phyloP scores from a whole-genome alignment of 2,888 invertebrate genomes.

The Peribatodes rhomboidaria region DNA sequence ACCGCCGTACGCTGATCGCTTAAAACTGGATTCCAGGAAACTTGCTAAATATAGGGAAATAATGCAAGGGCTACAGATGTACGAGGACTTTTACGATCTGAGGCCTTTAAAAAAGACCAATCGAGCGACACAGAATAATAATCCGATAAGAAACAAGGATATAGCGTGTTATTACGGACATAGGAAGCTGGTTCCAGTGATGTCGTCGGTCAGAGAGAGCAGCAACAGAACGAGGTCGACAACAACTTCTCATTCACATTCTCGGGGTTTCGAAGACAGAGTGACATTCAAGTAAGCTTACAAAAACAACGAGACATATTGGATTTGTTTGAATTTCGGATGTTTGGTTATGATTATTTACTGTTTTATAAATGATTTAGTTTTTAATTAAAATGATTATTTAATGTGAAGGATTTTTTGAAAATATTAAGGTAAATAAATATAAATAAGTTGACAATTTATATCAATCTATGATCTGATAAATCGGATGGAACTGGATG shows the following conservation, averaged over 20 bases:
- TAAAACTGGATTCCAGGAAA: slow-evolving; percentile 60
- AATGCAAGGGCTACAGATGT: slow-evolving; percentile 67
- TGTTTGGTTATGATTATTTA: neutral
- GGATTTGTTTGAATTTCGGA: neutral
- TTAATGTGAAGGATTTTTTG: too few relatives aligned
- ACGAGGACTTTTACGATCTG: slow-evolving; percentile 65
- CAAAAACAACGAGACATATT: neutral
- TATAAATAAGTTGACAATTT: too few relatives aligned
- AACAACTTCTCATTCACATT: slow-evolving; percentile 6
- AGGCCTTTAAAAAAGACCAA: slow-evolving; percentile 65
- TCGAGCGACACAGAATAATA: slow-evolving; percentile 71
- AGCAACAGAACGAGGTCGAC: slow-evolving; percentile 8
- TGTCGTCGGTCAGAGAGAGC: slow-evolving; percentile 2
- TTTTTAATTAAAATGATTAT: too few relatives aligned
- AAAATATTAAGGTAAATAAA: too few relatives aligned
- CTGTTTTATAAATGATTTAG: neutral
- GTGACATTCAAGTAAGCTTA: neutral
- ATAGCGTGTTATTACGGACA: slow-evolving; percentile 7
- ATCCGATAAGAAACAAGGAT: slow-evolving; percentile 56
- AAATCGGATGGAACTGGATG: too few relatives aligned
- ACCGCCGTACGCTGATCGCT: slow-evolving; percentile 31
- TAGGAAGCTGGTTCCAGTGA: slow-evolving; percentile 1
- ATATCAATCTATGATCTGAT: too few relatives aligned
- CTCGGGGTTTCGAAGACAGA: neutral
- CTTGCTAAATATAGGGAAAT: slow-evolving; percentile 72